phyloP scores from a whole-genome alignment of 2,797 vertebrate genomes.

The Tadarida brasiliensis region DNA sequence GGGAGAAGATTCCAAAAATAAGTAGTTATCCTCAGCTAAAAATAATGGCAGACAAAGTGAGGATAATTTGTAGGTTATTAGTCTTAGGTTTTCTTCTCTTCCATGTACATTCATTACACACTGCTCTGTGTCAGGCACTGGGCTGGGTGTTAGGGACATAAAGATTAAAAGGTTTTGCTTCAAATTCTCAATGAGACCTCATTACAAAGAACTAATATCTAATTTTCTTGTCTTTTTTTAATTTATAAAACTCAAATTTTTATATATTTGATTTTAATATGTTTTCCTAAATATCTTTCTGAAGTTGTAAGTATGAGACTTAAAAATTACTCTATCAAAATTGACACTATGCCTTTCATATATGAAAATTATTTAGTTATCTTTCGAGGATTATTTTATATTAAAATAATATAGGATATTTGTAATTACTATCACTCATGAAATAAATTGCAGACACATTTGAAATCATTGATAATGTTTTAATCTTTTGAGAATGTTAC shows the following conservation, averaged over 20 bases:
- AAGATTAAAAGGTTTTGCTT: neutral
- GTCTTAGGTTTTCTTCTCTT: neutral
- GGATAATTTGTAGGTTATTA: neutral
- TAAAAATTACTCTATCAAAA: conserved; percentile 22
- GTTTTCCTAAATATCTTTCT: conserved; percentile 16
- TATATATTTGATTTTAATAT: neutral
- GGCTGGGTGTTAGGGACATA: neutral
- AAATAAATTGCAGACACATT: conserved; percentile 22
- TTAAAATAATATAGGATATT: conserved; percentile 3
- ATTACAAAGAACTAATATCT: neutral
- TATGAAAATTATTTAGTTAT: neutral
- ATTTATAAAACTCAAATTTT: conserved; percentile 40
- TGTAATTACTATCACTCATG: neutral
- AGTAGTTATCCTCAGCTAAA: neutral
- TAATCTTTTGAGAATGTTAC: neutral
- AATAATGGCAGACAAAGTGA: neutral
- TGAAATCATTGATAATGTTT: neutral
- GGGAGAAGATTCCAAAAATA: neutral
- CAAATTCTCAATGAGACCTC: neutral
- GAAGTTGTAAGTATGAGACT: neutral
- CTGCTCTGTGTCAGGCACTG: neutral
- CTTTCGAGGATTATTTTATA: neutral
- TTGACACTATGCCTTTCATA: neutral
- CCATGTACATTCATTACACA: neutral
- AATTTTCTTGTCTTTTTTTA: neutral